phyloP scores from a whole-genome alignment of 2,113 vertebrate species.

The Amphiprion percula region DNA sequence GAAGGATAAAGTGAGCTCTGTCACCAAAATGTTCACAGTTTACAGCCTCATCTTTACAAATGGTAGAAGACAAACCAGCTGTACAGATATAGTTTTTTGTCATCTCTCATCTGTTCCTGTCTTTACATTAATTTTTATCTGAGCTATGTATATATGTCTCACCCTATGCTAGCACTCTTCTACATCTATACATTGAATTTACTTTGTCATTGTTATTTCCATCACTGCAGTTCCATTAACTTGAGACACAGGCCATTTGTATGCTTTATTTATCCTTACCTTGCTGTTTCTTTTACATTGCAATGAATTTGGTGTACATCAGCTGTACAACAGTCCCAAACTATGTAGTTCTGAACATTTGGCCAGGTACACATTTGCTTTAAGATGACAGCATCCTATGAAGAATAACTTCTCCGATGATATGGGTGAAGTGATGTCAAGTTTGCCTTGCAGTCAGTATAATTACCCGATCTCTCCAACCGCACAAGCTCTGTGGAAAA shows the following conservation, averaged over 20 bases:
- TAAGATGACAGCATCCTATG: background rate
- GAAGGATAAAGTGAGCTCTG: too few species aligned
- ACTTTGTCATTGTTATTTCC: background rate
- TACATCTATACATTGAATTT: background rate
- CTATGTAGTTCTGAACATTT: conserved; percentile 1
- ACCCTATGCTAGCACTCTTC: too few species aligned
- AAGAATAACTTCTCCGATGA: background rate
- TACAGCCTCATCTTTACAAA: too few species aligned
- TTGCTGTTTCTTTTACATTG: background rate
- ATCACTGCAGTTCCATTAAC: background rate
- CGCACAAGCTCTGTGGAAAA: conserved; percentile 23
- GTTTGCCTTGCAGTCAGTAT: background rate
- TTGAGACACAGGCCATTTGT: too few species aligned
- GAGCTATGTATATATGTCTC: too few species aligned
- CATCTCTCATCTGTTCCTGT: too few species aligned
- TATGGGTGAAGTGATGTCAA: background rate
- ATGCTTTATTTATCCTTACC: too few species aligned
- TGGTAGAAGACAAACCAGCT: too few species aligned
- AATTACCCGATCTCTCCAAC: conserved; percentile 16
- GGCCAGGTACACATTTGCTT: conserved; percentile 18
- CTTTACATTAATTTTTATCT: too few species aligned
- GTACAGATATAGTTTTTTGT: too few species aligned
- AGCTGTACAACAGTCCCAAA: background rate
- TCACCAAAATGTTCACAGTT: too few species aligned
- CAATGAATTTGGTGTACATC: background rate